Conservation (phyloP, 2,113 vertebrate genomes). For the Natator depressus region DNA sequence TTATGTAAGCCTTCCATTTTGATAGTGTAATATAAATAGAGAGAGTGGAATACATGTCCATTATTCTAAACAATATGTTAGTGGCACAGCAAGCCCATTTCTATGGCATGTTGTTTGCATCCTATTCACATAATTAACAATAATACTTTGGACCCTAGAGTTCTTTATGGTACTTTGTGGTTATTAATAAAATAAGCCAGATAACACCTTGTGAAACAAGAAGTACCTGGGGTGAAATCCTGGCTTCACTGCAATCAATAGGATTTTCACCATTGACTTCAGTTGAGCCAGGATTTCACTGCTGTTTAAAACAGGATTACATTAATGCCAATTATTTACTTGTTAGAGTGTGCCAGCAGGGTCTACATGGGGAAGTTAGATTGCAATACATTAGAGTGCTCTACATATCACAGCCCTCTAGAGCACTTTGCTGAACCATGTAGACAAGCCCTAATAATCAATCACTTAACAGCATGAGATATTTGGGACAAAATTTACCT, state of each 20-base stretch:
- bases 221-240: not conserved
- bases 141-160: not conserved
- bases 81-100: not conserved
- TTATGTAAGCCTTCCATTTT: not conserved
- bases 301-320: not conserved
- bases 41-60: not conserved
- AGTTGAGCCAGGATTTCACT: not conserved
- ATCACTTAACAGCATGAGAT: slow-evolving; percentile 55
- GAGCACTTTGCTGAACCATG: not conserved
- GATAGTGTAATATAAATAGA: not conserved
- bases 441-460: not conserved
- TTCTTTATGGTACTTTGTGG: not conserved
- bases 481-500: slow-evolving; percentile 62
- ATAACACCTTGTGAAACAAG: not conserved
- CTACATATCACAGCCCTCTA: not conserved
- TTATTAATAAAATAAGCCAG: not conserved
- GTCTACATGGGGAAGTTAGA: slow-evolving; percentile 49
- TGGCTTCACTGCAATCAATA: not conserved
- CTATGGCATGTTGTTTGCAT: not conserved
- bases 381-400: not conserved
- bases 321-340: not conserved
- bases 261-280: not conserved
- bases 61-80: not conserved
- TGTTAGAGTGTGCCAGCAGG: slow-evolving; percentile 17
- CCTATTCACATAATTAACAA: not conserved